Percentiles rank a stretch among this genome's conserved stretches.
phyloP scores from a whole-genome alignment of 2,797 vertebrate species.

The Pseudomugil gertrudae region DNA sequence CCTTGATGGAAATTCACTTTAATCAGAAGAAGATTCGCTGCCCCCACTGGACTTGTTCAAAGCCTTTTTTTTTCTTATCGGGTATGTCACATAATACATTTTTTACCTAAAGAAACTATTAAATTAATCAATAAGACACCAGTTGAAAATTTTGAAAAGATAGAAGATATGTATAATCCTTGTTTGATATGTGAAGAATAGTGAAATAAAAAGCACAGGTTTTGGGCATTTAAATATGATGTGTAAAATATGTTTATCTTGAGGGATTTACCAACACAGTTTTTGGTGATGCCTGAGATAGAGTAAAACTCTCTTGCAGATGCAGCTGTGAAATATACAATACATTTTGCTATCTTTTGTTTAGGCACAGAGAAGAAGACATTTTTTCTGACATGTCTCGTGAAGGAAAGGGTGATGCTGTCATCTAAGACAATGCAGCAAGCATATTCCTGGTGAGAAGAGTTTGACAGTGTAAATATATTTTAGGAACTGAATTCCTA shows the following conservation, averaged over 20 bases:
- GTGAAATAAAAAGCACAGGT: not conserved
- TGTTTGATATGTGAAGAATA: slow-evolving; percentile 7
- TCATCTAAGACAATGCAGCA: slow-evolving; percentile 18
- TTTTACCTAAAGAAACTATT: slow-evolving; percentile 45
- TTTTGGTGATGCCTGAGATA: slow-evolving; percentile 4
- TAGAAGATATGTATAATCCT: too few species aligned
- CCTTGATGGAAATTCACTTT: slow-evolving; percentile 77
- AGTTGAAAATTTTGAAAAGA: not conserved
- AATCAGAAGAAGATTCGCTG: slow-evolving; percentile 71
- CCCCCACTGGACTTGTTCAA: slow-evolving; percentile 51
- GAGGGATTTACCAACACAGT: slow-evolving; percentile 2
- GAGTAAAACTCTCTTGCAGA: slow-evolving; percentile 7
- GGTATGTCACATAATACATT: slow-evolving; percentile 11
- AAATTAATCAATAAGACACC: slow-evolving; percentile 33
- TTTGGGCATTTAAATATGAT: slow-evolving; percentile 2
- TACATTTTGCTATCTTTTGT: slow-evolving; percentile 34
- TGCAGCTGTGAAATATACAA: slow-evolving; percentile 33
- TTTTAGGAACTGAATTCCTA: slow-evolving; percentile 15
- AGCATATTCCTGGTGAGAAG: slow-evolving; percentile 8
- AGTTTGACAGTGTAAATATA: slow-evolving; percentile 31
- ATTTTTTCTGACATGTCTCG: slow-evolving; percentile 20
- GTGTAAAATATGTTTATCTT: slow-evolving; percentile 19
- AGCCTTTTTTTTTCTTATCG: slow-evolving; percentile 63
- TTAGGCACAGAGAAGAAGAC: slow-evolving; percentile 26
- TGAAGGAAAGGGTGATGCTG: slow-evolving; percentile 13